A percentile compares a stretch with the other conserved stretches of the same genome.
Evolutionary conservation across 2,888 invertebrate genomes (phyloP).

Genomic region (Xestia c-nigrum): DNA sequence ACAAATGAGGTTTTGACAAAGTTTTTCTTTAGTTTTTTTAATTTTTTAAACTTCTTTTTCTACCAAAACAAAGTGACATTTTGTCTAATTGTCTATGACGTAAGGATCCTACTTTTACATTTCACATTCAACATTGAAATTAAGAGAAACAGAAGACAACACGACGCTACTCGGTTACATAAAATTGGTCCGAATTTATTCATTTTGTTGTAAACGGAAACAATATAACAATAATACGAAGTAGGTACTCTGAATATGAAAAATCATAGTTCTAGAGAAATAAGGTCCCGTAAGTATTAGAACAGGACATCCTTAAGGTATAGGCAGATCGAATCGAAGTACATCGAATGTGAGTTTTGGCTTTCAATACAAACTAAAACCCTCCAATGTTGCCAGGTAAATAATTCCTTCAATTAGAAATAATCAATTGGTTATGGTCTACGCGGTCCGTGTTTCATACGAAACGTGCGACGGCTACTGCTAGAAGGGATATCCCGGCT

Average conservation of each 20-base stretch:
- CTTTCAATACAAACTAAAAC: conserved; percentile 54
- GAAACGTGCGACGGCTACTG: conserved; percentile 83
- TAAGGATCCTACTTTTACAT: conserved; percentile 65
- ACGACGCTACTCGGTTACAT: conserved; percentile 82
- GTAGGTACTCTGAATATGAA: conserved; percentile 51
- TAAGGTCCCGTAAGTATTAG: conserved; percentile 48
- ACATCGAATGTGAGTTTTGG: conserved; percentile 58
- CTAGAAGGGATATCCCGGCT: conserved; percentile 82
- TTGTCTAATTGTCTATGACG: conserved; percentile 51
- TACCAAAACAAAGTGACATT: conserved; percentile 34
- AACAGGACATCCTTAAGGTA: conserved; percentile 45
- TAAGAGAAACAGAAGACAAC: conserved; percentile 67
- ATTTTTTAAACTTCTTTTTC: conserved; percentile 25
- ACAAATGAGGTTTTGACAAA: conserved; percentile 51
- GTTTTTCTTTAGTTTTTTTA: conserved; percentile 17
- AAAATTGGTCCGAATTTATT: conserved; percentile 89
- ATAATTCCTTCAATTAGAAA: conserved; percentile 48
- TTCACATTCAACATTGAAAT: conserved; percentile 74
- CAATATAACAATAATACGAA: conserved; percentile 42
- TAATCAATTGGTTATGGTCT: conserved; percentile 60
- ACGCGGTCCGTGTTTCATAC: conserved; percentile 77
- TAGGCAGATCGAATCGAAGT: conserved; percentile 56
- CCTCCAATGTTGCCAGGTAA: conserved; percentile 47
- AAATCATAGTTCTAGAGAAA: conserved; percentile 50
- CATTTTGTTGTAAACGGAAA: conserved; percentile 70